Conservation (phyloP, 2,113 vertebrate species). For the Galeopterus variegatus region DNA sequence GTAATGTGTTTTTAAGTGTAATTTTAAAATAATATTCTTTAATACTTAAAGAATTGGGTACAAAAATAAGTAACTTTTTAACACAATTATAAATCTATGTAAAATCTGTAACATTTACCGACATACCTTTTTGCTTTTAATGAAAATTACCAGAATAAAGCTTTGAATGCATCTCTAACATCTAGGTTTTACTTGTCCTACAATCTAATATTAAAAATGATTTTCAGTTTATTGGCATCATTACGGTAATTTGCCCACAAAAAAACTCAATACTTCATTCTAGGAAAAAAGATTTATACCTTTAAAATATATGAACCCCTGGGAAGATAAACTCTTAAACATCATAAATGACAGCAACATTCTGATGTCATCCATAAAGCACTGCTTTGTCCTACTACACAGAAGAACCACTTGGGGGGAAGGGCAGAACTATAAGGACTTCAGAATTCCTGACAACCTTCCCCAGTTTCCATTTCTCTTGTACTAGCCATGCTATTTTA, state of each 20-base stretch:
- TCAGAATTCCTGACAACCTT: slow-evolving; percentile 39
- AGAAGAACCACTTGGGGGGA: not conserved
- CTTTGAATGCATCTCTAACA: slow-evolving; percentile 45
- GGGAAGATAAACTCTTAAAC: not conserved
- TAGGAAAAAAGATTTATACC: slow-evolving; percentile 45
- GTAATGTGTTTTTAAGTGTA: not conserved
- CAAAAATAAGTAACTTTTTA: slow-evolving; percentile 32
- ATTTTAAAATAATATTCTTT: not conserved
- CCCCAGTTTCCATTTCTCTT: not conserved
- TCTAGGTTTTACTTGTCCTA: slow-evolving; percentile 44
- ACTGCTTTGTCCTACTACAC: not conserved
- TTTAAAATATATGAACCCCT: slow-evolving; percentile 42
- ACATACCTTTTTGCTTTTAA: not conserved
- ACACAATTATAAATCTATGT: not conserved
- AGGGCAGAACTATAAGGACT: not conserved
- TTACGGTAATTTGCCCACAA: slow-evolving; percentile 45
- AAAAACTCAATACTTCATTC: slow-evolving; percentile 21
- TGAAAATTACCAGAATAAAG: slow-evolving; percentile 6
- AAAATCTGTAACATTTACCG: not conserved
- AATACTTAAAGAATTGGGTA: slow-evolving; percentile 38
- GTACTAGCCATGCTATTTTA: not conserved
- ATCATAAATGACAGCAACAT: slow-evolving; percentile 22
- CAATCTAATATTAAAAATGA: slow-evolving; percentile 44
- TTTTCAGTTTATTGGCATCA: slow-evolving; percentile 60
- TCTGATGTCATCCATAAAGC: slow-evolving; percentile 56